These are phyloP conservation scores for Eilema griseolum DNA, from an alignment of 2,888 invertebrate species.

Conservation along the genomic window DNA sequence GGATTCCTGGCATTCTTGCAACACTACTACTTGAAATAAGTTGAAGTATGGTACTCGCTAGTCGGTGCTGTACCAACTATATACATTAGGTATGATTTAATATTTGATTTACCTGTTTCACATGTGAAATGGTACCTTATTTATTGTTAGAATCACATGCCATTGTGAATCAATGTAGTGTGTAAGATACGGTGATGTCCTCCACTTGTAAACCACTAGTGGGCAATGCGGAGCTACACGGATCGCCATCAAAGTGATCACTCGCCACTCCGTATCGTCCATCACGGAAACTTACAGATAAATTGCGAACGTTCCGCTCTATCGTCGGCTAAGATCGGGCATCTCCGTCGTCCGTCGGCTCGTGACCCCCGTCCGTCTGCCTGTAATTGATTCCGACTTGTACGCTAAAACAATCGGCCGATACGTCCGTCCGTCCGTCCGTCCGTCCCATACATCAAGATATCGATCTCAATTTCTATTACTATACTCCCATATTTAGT, in stretches of 20 bases:
- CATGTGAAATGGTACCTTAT: neutral
- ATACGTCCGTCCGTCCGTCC: conserved; percentile 46
- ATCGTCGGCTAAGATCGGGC: conserved; percentile 34
- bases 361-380: conserved; percentile 46
- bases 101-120: neutral
- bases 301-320: conserved; percentile 31
- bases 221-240: neutral
- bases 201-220: conserved; percentile 5
- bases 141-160: neutral
- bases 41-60: neutral
- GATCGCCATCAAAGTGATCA: conserved; percentile 9
- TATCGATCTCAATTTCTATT: conserved; percentile 43
- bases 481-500: conserved; percentile 24
- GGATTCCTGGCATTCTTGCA: neutral
- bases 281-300: conserved; percentile 40
- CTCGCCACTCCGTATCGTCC: conserved; percentile 6
- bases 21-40: too few relatives aligned
- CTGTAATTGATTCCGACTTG: conserved; percentile 55
- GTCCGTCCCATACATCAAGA: conserved; percentile 47
- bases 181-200: neutral
- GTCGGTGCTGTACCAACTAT: neutral
- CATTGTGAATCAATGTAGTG: neutral
- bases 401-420: conserved; percentile 53
- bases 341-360: conserved; percentile 37
- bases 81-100: neutral